Evolutionary conservation across 2,797 vertebrate genomes (phyloP), one percentile per base, ranked within the genome.

Genomic region (Emys orbicularis): DNA sequence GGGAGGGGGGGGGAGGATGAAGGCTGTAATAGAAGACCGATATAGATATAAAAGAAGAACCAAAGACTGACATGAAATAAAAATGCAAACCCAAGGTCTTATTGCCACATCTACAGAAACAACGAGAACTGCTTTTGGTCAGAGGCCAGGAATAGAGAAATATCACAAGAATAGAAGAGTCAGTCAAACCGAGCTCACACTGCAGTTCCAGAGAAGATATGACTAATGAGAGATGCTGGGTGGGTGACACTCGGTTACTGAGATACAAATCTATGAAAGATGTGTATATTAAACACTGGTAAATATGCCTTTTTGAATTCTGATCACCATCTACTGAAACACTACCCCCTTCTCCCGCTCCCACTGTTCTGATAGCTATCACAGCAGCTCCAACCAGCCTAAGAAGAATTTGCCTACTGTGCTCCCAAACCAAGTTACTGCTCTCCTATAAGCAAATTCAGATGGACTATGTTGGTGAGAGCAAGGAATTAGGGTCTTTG

Each of bases 41-140:
- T 44, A 8, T 44, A 68, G 5, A 76, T 86, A 34, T 77, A 79
- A 83, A 90, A 79, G 57, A 59, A 83, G 86, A 31, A 61, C 25
- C 50, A 37, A 54, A 61, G 47, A 86, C 57, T 83, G 77, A 37
- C 92, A n/a, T 65, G 0, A 80, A 88, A 87, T 4, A 90, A 44
- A 79, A 65, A 87, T 83, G 47, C 83, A 85, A 5, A 93, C 25
- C 93, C 90, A 88, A 94, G 95, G 92, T 94, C 93, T 97, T 90
- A 84, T 93, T 92, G 96, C 94, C 95, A 97, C 96, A 97, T 96
- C 87, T 57, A 91, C 90, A 92, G 82, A 94, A 76, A 80, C 57
- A 52, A 84, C 81, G 87, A 84, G 88, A 89, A 83, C 79, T 91
- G 90, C 23, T 93, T 53, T 49, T 97, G 96, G 95, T 89, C 72